Evolutionary conservation across 2,888 invertebrate species (phyloP).

Genomic region (Melinopterus prodromus): DNA sequence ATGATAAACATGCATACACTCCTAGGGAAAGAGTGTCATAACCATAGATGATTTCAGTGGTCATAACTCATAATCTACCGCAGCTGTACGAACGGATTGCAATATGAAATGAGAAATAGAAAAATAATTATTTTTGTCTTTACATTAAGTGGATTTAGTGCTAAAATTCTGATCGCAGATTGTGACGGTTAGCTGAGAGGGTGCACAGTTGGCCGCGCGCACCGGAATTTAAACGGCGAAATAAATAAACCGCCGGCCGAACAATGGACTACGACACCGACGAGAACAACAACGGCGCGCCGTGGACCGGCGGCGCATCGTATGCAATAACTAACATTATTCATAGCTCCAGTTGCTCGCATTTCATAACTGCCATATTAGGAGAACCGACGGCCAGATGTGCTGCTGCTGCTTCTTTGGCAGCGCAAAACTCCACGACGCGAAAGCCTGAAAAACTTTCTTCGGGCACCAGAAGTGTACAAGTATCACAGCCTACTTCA

Average conservation of each 20-base stretch:
- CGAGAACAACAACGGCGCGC: conserved; percentile 31
- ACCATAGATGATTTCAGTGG: too few species aligned
- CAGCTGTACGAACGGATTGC: too few species aligned
- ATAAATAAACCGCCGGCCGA: conserved; percentile 33
- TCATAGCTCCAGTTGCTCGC: conserved; percentile 46
- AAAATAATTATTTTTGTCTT: too few species aligned
- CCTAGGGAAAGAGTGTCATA: too few species aligned
- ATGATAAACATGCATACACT: too few species aligned
- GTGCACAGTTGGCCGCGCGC: background rate
- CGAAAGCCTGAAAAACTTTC: background rate
- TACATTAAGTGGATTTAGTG: too few species aligned
- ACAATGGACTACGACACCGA: conserved; percentile 42
- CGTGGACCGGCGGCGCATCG: conserved; percentile 18
- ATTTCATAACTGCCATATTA: conserved; percentile 54
- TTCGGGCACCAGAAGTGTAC: background rate
- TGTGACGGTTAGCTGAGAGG: background rate
- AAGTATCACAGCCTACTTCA: background rate
- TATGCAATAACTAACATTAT: conserved; percentile 45
- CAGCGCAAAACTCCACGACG: background rate
- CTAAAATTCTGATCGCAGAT: background rate
- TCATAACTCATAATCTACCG: too few species aligned
- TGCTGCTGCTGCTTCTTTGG: conserved; percentile 38
- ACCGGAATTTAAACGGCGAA: conserved; percentile 34
- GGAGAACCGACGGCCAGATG: conserved; percentile 50
- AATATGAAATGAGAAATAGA: too few species aligned